Conservation (phyloP, 2,888 invertebrate genomes). For the Empis stercorea region DNA sequence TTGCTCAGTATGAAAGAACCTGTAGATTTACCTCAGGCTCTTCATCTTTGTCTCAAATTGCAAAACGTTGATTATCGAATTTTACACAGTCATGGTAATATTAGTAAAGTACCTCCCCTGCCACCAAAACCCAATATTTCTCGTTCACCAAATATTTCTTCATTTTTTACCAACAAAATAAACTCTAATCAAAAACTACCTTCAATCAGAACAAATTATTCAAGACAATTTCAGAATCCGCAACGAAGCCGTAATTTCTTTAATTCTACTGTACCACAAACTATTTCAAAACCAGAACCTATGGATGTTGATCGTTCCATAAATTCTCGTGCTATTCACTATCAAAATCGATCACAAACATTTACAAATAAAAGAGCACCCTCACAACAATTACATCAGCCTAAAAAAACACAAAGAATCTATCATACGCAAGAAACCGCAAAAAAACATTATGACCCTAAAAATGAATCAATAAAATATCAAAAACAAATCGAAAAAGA, state of each 20-base stretch:
- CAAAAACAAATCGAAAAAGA: not conserved
- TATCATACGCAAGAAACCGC: not conserved
- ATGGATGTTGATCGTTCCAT: slow-evolving; percentile 1
- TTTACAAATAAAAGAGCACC: slow-evolving; percentile 1
- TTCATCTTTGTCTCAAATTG: slow-evolving; percentile 11
- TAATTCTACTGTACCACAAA: not conserved
- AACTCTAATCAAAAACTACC: not conserved
- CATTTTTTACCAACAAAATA: not conserved
- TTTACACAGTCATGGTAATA: not conserved
- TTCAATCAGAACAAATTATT: not conserved
- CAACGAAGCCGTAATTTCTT: not conserved
- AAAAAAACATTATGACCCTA: not conserved
- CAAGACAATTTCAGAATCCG: not conserved
- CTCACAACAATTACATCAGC: not conserved
- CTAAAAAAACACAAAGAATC: not conserved
- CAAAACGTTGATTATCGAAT: slow-evolving; percentile 6
- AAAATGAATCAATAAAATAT: not conserved
- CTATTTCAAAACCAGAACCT: slow-evolving; percentile 2
- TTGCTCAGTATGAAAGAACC: slow-evolving; percentile 14
- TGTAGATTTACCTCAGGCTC: slow-evolving; percentile 13
- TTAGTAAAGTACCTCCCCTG: not conserved
- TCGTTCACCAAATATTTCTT: not conserved
- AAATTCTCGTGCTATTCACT: not conserved
- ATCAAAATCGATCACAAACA: slow-evolving; percentile 1
- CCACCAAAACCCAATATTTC: not conserved